Evolutionary conservation across 2,113 vertebrate species (phyloP).

Genomic region (Brachypodius melanocephalos): DNA sequence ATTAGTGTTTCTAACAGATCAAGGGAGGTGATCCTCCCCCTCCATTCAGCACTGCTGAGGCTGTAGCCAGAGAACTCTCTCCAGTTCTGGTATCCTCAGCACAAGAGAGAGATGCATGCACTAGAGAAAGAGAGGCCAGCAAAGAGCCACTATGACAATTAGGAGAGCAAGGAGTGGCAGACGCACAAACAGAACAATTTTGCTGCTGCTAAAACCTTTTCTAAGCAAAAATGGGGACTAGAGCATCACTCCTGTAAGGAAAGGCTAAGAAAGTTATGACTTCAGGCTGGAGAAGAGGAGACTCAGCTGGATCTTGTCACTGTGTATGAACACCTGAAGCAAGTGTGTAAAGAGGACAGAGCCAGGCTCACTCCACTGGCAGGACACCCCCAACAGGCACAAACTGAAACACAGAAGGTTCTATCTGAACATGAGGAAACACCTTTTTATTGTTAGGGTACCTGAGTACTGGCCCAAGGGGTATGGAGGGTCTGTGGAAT

Average conservation of each 20-base stretch:
- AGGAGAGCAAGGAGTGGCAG: neutral
- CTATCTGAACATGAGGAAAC: neutral
- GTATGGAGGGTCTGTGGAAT: neutral
- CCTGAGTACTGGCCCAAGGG: neutral
- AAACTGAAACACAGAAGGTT: neutral
- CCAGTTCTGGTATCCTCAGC: neutral
- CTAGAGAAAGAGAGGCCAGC: neutral
- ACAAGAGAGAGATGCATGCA: neutral
- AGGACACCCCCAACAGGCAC: accelerated
- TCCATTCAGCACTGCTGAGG: neutral
- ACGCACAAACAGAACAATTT: neutral
- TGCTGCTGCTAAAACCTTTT: neutral
- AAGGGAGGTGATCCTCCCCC: neutral
- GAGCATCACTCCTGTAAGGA: neutral
- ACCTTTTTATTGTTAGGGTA: neutral
- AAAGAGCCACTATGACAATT: neutral
- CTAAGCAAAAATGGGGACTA: neutral
- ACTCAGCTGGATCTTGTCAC: neutral
- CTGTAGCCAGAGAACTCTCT: neutral
- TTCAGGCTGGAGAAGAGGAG: neutral
- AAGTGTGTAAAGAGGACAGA: neutral
- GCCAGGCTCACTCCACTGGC: neutral
- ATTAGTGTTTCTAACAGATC: neutral
- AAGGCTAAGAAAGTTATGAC: neutral
- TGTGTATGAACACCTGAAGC: neutral